Evolutionary conservation across 2,888 invertebrate genomes (phyloP).

Genomic region (Agrotis segetum): DNA sequence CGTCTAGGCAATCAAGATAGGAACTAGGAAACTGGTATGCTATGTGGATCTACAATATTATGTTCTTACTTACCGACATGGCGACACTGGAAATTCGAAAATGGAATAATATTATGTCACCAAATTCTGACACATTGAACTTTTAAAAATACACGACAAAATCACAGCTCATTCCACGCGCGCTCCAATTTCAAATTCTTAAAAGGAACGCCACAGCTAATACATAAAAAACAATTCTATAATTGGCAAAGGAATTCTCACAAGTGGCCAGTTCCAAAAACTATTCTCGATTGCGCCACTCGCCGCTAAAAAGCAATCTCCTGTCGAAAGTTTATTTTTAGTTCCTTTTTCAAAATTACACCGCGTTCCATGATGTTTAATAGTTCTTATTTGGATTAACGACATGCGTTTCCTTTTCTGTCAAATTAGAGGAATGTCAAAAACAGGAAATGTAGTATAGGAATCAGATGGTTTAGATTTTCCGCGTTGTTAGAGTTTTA

Average conservation of each 20-base stretch:
- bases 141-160: neutral
- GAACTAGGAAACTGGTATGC: neutral
- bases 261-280: conserved; percentile 44
- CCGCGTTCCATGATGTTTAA: conserved; percentile 56
- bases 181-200: conserved; percentile 25
- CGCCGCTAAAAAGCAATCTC: conserved; percentile 71
- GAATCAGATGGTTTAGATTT: conserved; percentile 40
- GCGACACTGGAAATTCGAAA: neutral
- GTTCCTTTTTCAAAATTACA: conserved; percentile 50
- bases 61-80: no score
- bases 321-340: conserved; percentile 64
- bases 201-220: conserved; percentile 16
- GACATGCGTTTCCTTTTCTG: conserved; percentile 54
- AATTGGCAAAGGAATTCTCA: conserved; percentile 60
- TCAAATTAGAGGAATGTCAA: conserved; percentile 53
- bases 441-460: conserved; percentile 61
- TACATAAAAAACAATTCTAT: conserved; percentile 44
- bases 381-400: conserved; percentile 67
- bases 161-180: neutral
- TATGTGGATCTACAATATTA: neutral
- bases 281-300: conserved; percentile 56
- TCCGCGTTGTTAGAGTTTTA: conserved; percentile 41
- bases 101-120: neutral
- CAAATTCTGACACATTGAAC: neutral
- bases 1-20: neutral